Evolutionary conservation across 2,888 invertebrate genomes (phyloP).

Genomic region (Leptinotarsa rubiginosa): DNA sequence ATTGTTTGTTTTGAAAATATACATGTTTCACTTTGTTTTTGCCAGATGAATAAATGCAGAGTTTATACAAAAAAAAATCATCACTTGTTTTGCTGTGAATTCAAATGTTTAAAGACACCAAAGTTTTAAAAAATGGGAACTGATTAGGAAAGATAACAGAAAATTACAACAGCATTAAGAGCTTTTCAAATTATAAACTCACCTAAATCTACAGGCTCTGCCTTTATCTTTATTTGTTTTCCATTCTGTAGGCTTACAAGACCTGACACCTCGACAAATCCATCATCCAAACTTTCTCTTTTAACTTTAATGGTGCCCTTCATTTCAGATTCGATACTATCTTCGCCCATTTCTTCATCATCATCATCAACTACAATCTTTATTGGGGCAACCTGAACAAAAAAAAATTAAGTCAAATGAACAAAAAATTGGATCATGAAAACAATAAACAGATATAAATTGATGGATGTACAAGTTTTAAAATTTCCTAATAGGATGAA

Average conservation of each 20-base stretch:
- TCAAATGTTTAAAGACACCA: too few species aligned
- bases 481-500: too few species aligned
- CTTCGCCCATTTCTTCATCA: constrained; percentile 59
- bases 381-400: constrained; percentile 68
- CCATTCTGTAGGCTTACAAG: constrained; percentile 72
- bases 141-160: too few species aligned
- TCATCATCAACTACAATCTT: constrained; percentile 74
- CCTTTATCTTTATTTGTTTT: constrained; percentile 73
- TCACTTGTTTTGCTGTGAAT: too few species aligned
- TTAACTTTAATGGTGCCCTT: constrained; percentile 42
- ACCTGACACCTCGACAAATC: constrained; percentile 63
- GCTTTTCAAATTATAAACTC: constrained; percentile 36
- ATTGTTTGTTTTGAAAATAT: too few species aligned
- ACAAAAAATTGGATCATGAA: not conserved
- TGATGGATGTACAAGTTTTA: too few species aligned
- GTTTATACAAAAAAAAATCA: too few species aligned
- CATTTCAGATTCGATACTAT: constrained; percentile 34
- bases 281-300: constrained; percentile 56
- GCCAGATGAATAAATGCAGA: too few species aligned
- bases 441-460: not conserved
- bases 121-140: too few species aligned
- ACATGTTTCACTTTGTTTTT: too few species aligned
- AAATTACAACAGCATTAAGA: too few species aligned
- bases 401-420: not conserved
- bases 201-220: constrained; percentile 78